phyloP scores from a whole-genome alignment of 2,113 vertebrate species.

The Capreolus pygargus region DNA sequence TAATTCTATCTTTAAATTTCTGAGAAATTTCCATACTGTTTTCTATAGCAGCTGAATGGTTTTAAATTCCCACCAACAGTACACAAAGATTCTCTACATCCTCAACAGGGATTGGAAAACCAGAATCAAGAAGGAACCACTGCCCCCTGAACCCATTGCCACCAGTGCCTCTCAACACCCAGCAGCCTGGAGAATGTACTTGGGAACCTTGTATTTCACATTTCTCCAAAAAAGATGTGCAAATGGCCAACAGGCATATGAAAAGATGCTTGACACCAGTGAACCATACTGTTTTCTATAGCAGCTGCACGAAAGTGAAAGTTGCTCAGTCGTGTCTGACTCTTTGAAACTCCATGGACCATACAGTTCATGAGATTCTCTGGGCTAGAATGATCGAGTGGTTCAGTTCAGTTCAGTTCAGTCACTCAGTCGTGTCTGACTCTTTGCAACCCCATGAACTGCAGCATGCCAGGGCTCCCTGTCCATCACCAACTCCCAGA shows the following conservation, averaged over 20 bases:
- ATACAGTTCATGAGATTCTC: neutral
- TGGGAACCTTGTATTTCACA: neutral
- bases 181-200: neutral
- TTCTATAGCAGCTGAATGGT: neutral
- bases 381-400: neutral
- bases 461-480: no score
- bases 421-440: no score
- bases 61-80: neutral
- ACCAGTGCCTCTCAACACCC: neutral
- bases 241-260: neutral
- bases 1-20: neutral
- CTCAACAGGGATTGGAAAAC: neutral
- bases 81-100: neutral
- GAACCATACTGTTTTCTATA: neutral
- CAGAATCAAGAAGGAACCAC: neutral
- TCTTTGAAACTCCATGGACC: neutral
- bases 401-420: no score
- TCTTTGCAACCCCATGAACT: no score
- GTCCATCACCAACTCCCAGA: no score
- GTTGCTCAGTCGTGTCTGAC: neutral
- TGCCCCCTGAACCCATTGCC: neutral
- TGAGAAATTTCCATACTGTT: neutral
- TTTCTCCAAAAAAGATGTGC: neutral
- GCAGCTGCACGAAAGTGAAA: neutral
- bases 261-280: neutral